Conservation (phyloP, 92 coral and sea anemone species). For the Plumapathes pennacea region DNA sequence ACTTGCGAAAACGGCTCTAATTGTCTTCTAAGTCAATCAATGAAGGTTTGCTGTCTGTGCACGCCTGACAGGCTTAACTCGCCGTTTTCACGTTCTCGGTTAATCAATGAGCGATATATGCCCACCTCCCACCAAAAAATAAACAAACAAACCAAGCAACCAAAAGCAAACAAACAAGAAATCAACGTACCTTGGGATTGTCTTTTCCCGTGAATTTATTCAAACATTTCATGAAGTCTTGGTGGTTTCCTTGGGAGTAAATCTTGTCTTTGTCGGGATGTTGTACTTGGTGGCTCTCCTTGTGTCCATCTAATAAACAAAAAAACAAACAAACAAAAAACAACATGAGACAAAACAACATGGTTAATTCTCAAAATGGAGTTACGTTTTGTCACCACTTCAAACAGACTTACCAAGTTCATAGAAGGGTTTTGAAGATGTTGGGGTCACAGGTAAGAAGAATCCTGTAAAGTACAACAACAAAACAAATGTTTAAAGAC, state of each 20-base stretch:
- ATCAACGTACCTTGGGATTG: constrained; percentile 61
- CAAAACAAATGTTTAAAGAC: background rate
- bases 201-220: constrained; percentile 55
- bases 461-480: constrained; percentile 8
- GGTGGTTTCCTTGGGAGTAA: constrained; percentile 82
- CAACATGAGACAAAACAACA: background rate
- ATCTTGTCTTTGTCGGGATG: constrained; percentile 54
- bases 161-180: background rate
- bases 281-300: constrained; percentile 48
- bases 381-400: background rate
- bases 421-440: constrained; percentile 17
- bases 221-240: constrained; percentile 59
- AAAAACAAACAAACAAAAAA: background rate
- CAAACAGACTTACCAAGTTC: constrained; percentile 40
- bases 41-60: too few relatives aligned
- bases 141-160: too few relatives aligned
- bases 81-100: too few relatives aligned
- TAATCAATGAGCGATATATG: too few relatives aligned
- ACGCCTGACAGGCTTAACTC: too few relatives aligned
- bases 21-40: too few relatives aligned
- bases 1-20: too few relatives aligned
- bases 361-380: background rate
- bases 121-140: too few relatives aligned
- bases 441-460: constrained; percentile 22
- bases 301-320: constrained; percentile 42